phyloP scores from a whole-genome alignment of 2,797 vertebrate genomes.

The Anguilla marmorata region DNA sequence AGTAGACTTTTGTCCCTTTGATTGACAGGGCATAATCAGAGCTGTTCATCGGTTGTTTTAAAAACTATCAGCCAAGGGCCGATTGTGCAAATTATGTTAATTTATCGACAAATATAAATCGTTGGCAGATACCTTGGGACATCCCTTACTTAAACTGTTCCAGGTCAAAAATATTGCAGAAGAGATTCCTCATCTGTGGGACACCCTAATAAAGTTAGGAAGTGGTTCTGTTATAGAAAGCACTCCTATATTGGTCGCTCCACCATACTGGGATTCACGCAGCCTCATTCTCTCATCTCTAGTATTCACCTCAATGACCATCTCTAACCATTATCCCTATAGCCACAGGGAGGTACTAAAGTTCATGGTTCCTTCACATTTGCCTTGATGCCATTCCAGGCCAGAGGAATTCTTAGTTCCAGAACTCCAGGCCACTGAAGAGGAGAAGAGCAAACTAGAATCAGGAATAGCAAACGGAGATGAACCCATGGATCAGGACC shows the following conservation, averaged over 20 bases:
- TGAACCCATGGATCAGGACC: constrained; percentile 96
- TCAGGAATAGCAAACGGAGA: constrained; percentile 92
- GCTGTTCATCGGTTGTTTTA: too few relatives aligned
- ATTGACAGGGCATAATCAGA: too few relatives aligned
- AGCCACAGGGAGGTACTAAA: background rate
- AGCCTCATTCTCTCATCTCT: background rate
- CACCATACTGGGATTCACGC: background rate
- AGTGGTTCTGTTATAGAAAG: too few relatives aligned
- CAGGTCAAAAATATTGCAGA: too few relatives aligned
- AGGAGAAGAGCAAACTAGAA: constrained; percentile 96
- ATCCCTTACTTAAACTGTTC: too few relatives aligned
- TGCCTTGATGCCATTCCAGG: constrained; percentile 64
- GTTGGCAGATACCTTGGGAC: too few relatives aligned
- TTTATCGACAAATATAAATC: too few relatives aligned
- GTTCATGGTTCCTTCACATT: background rate
- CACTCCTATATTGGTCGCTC: background rate
- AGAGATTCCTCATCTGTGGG: too few relatives aligned
- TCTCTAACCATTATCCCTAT: background rate
- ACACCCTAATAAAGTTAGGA: too few relatives aligned
- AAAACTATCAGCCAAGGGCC: too few relatives aligned
- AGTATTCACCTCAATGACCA: background rate
- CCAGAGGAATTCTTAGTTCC: constrained; percentile 97
- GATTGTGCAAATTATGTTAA: too few relatives aligned
- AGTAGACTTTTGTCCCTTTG: too few relatives aligned
- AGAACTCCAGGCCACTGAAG: constrained; percentile 95